Conservation (phyloP, 1,140 invertebrate genomes). For the Hyposmocoma kahamanoa region DNA sequence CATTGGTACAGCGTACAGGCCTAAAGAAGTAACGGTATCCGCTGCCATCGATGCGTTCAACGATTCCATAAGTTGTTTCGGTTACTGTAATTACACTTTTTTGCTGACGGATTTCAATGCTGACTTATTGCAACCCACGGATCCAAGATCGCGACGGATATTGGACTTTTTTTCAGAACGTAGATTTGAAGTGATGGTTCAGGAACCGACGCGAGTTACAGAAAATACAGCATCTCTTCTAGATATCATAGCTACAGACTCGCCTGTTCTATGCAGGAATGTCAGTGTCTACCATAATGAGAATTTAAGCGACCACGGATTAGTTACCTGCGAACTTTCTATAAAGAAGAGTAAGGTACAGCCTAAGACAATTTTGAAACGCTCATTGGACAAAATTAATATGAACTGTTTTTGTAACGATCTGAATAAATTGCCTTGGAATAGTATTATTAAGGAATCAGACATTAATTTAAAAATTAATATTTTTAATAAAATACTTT, state of each 20-base stretch:
- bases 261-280: slow-evolving; percentile 11
- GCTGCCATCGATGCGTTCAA: slow-evolving; percentile 18
- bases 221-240: slow-evolving; percentile 12
- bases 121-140: slow-evolving; percentile 14
- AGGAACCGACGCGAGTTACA: slow-evolving; percentile 22
- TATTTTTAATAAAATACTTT: neutral
- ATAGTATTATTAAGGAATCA: neutral
- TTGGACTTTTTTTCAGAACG: slow-evolving; percentile 15
- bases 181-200: slow-evolving; percentile 16
- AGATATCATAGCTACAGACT: slow-evolving; percentile 17
- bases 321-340: slow-evolving; percentile 14
- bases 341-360: slow-evolving; percentile 15
- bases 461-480: neutral
- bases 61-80: slow-evolving; percentile 13
- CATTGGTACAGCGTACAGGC: slow-evolving; percentile 25
- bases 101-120: slow-evolving; percentile 27
- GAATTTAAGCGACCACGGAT: slow-evolving; percentile 20
- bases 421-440: neutral
- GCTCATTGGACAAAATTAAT: neutral
- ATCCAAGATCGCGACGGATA: slow-evolving; percentile 6
- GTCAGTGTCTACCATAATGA: slow-evolving; percentile 16
- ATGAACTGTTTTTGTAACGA: neutral
- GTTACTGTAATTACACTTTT: slow-evolving; percentile 11
- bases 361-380: neutral
- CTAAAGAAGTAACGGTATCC: slow-evolving; percentile 10